A percentile compares a stretch with the other conserved stretches of the same genome.
Evolutionary conservation across 2,113 vertebrate genomes (phyloP).

Genomic region (Alces alces): DNA sequence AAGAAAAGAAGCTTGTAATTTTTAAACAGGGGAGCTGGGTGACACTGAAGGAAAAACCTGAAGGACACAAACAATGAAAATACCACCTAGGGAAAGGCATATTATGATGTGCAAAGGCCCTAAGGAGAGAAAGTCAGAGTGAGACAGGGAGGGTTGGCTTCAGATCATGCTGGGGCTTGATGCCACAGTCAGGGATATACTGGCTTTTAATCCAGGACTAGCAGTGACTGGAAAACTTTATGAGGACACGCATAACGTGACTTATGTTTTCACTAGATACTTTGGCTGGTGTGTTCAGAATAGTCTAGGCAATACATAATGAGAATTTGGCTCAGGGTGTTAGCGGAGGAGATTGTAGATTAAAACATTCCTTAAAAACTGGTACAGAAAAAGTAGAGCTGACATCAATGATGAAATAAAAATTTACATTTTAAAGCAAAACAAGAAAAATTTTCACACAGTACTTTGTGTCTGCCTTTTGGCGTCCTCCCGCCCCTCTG

Average conservation of each 20-base stretch:
- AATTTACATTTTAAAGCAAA: not conserved
- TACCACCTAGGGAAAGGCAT: not conserved
- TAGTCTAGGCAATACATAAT: not conserved
- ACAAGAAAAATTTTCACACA: not conserved
- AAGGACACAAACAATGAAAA: not conserved
- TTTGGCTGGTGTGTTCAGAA: not conserved
- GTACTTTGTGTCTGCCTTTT: not conserved
- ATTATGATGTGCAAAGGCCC: not conserved
- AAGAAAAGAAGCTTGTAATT: not conserved
- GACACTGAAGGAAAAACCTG: not conserved
- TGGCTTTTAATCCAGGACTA: not conserved
- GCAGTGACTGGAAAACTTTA: not conserved
- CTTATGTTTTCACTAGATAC: not conserved
- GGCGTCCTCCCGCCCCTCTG: not conserved
- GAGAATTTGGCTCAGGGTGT: not conserved
- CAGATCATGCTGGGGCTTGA: not conserved
- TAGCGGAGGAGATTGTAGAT: not conserved
- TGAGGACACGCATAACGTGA: not conserved
- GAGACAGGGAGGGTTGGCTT: not conserved
- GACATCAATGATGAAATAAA: not conserved
- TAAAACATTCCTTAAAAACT: conserved; percentile 13
- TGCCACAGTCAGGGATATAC: not conserved
- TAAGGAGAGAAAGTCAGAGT: not conserved
- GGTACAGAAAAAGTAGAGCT: not conserved
- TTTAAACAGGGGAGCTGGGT: not conserved